Evolutionary conservation across 2,113 vertebrate species (phyloP).

Genomic region (Lates calcarifer): DNA sequence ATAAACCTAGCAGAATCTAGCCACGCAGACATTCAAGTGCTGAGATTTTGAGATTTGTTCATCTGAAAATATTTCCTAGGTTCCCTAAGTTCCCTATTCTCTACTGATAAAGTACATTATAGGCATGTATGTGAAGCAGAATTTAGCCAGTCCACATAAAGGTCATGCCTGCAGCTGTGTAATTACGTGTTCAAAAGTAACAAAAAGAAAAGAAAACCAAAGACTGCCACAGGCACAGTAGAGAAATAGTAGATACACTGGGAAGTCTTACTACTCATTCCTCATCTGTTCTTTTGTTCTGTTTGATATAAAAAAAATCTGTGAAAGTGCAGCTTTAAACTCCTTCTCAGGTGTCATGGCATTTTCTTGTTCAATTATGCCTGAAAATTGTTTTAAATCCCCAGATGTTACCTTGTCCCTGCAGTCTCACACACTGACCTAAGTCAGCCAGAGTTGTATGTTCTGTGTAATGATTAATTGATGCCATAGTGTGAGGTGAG

Average conservation of each 20-base stretch:
- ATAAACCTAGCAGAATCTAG: not conserved
- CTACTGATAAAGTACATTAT: not conserved
- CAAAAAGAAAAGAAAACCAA: not conserved
- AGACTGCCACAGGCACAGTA: not conserved
- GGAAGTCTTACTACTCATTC: not conserved
- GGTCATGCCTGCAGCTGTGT: not conserved
- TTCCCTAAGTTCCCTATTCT: not conserved
- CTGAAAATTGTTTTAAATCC: slow-evolving; percentile 32
- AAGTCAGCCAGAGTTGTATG: slow-evolving; percentile 20
- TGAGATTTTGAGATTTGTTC: not conserved
- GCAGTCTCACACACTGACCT: slow-evolving; percentile 24
- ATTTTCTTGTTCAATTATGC: slow-evolving; percentile 46
- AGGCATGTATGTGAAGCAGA: not conserved
- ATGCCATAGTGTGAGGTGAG: slow-evolving; percentile 28
- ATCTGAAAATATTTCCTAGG: not conserved
- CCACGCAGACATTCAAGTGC: not conserved
- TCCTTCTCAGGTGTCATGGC: slow-evolving; percentile 12
- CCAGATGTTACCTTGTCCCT: not conserved
- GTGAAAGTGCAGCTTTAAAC: slow-evolving; percentile 14
- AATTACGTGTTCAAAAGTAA: not conserved
- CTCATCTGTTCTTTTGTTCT: not conserved
- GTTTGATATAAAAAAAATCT: slow-evolving; percentile 21
- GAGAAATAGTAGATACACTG: slow-evolving; percentile 16
- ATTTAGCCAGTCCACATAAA: slow-evolving; percentile 10
- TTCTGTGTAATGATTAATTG: slow-evolving; percentile 52